Base-by-base conservation (phyloP, 2,888 invertebrate species). In the Heliconius ismenius region DNA sequence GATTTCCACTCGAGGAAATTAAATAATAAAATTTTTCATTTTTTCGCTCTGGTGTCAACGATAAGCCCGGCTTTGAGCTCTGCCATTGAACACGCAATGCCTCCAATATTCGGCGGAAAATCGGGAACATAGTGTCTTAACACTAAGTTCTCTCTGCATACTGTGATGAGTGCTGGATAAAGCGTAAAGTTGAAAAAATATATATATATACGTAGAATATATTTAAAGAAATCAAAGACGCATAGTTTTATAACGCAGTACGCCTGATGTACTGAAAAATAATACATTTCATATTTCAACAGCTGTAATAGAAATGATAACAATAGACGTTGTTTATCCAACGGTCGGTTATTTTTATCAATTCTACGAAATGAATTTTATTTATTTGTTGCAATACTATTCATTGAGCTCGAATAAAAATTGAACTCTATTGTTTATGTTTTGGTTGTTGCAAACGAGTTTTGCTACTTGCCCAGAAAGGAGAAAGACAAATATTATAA, bases 221-320 rank as follows among this genome's bases (percentile, higher is more conserved):
- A 32, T 18, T 64, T 64, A 32, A 32, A 64, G 4, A 21, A 4
- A 32, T 32, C 21, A 64, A 64, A 64, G 58, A n/a, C 58, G 58
- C n/a, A n/a, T 21, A 64, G 32, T 10, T 32, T 21, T 26, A 32
- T 32, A 32, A 21, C 36, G 24, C 21, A 65, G 1, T 24, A 15
- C 24, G 15, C 15, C 36, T 67, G 65, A 67, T 7, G 39, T 67
- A 67, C 39, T 65, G 43, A 74, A 78, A 73, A 75, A 77, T 77
- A 76, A 67, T 76, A 73, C 76, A 78, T 79, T 73, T 79, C 67
- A 79, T 76, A 73, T 78, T 74, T 73, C 63, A 76, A 75, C 54
- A 75, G 72, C 11, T n/a, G n/a, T 72, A 79, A 72, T 76, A 67
- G 65, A 76, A 78, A 67, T 74, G 21, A 67, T 58, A 67, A 75